Conservation (phyloP, 2,888 invertebrate species). For the Pseudococcus jackbeardsleyi region DNA sequence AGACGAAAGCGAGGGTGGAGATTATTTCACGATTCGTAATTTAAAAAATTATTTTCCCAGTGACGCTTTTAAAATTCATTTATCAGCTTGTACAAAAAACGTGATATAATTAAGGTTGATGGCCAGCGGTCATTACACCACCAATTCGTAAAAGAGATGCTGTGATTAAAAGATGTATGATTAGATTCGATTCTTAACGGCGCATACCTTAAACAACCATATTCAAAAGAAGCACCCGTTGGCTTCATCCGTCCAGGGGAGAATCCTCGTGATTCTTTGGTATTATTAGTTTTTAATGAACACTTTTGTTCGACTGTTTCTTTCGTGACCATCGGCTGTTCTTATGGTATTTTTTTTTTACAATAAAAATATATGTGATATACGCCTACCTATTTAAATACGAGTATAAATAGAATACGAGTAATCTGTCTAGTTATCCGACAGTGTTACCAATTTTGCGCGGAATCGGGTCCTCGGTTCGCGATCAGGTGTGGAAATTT, state of each 20-base stretch:
- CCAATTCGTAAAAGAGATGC: conserved; percentile 24
- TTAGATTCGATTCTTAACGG: conserved; percentile 56
- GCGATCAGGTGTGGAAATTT: neutral
- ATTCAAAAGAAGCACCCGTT: conserved; percentile 63
- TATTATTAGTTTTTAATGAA: conserved; percentile 58
- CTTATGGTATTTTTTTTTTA: conserved; percentile 51
- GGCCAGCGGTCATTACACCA: conserved; percentile 61
- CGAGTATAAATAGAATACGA: conserved; percentile 40
- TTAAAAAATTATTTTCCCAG: conserved; percentile 29
- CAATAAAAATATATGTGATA: conserved; percentile 42
- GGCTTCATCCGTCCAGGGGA: conserved; percentile 47
- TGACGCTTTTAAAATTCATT: conserved; percentile 57
- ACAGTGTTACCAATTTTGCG: conserved; percentile 12
- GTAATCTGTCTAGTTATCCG: conserved; percentile 33
- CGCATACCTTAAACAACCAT: conserved; percentile 42
- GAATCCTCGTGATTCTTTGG: conserved; percentile 55
- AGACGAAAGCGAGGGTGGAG: conserved; percentile 27
- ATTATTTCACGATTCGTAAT: conserved; percentile 41
- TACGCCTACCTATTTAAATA: conserved; percentile 44
- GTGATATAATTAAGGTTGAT: conserved; percentile 63
- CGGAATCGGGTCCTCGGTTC: too few species aligned
- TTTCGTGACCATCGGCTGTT: conserved; percentile 59
- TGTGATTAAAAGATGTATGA: conserved; percentile 63
- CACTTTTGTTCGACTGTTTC: conserved; percentile 56
- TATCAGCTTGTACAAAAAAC: conserved; percentile 56